A percentile compares a stretch with the other conserved stretches of the same genome.
These are phyloP conservation scores for Esperia sulphurella DNA, from an alignment of 2,888 invertebrate genomes.

Conservation along the genomic window DNA sequence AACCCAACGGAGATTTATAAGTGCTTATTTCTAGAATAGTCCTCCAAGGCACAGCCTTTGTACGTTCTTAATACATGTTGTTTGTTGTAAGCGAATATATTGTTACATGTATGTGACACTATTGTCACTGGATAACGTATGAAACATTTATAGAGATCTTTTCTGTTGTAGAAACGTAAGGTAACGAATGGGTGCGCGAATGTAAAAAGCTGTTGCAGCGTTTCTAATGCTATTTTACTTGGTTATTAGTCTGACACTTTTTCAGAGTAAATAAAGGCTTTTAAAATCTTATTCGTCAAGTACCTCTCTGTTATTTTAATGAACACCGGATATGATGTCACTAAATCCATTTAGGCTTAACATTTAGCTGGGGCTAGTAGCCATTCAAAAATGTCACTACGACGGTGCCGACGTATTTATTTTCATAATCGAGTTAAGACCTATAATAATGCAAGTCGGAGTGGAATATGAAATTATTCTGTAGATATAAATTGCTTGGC, in stretches of 20 bases:
- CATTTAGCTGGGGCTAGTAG: slow-evolving; percentile 3
- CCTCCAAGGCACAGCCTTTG: slow-evolving; percentile 42
- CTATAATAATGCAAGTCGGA: slow-evolving; percentile 5
- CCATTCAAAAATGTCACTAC: neutral
- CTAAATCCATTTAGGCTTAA: slow-evolving; percentile 1
- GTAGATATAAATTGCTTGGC: slow-evolving; percentile 5
- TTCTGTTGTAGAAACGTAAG: slow-evolving; percentile 20
- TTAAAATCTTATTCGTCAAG: neutral
- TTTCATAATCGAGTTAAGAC: neutral
- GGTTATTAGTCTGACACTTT: too few species aligned
- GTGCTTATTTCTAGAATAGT: slow-evolving; percentile 63
- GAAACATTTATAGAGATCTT: slow-evolving; percentile 47
- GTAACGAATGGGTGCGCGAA: neutral
- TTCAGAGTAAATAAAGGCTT: neutral
- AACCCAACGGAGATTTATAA: slow-evolving; percentile 70
- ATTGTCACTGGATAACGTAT: too few species aligned
- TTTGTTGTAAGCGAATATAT: slow-evolving; percentile 59
- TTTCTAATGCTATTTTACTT: neutral
- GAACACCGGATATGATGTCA: slow-evolving; percentile 6
- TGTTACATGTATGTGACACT: slow-evolving; percentile 53
- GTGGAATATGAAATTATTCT: slow-evolving; percentile 4
- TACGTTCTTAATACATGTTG: slow-evolving; percentile 56
- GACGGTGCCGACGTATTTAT: neutral
- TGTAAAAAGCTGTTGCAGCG: neutral
- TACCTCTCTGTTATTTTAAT: slow-evolving; percentile 2